phyloP scores from a whole-genome alignment of 2,113 vertebrate genomes.

The Bagarius yarrelli region DNA sequence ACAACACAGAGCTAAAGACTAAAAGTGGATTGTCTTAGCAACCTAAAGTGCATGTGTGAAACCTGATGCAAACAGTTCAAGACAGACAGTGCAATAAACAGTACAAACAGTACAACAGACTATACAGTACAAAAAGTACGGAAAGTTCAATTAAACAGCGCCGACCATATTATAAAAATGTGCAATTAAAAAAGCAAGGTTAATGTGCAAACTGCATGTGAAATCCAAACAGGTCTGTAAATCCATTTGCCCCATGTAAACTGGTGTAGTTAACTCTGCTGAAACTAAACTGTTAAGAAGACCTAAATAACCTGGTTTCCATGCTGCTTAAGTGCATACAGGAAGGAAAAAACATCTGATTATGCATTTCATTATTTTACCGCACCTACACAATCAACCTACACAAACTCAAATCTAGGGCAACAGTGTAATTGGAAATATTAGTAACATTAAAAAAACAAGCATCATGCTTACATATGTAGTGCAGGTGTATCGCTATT shows the following conservation, averaged over 20 bases:
- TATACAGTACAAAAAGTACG: no score
- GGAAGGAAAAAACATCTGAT: constrained; percentile 12
- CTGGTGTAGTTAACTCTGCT: neutral
- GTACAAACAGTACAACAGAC: no score
- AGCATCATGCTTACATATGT: neutral
- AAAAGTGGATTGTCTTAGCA: no score
- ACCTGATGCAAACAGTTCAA: no score
- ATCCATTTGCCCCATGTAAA: neutral
- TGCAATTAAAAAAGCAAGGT: no score
- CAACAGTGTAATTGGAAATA: constrained; percentile 4
- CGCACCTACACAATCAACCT: constrained; percentile 1
- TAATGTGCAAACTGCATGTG: no score
- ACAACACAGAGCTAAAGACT: no score
- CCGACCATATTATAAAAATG: no score
- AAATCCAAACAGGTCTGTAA: neutral
- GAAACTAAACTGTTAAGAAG: constrained; percentile 18
- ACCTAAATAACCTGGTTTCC: constrained; percentile 23
- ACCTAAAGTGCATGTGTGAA: no score
- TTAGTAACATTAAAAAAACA: neutral
- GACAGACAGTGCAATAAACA: no score
- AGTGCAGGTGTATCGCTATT: constrained; percentile 2
- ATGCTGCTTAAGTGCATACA: constrained; percentile 20
- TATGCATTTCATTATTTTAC: constrained; percentile 34
- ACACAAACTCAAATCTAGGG: constrained; percentile 16
- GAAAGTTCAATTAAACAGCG: no score